Conservation (phyloP, 53 echinoderm and acorn worm genomes). For the Pentamera pediparva region DNA sequence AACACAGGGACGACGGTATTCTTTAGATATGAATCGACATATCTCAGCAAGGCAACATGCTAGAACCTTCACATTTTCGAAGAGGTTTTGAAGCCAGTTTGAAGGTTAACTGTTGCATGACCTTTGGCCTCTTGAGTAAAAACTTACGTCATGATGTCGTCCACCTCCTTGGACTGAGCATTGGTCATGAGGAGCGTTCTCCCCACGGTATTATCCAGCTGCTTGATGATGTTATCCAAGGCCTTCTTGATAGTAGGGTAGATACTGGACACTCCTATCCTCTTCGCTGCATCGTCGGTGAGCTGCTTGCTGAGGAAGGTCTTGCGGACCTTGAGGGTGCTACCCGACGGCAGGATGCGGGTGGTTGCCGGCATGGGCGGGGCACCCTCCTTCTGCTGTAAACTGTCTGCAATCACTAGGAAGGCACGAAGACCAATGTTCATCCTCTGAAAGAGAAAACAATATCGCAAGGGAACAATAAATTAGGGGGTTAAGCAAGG, state of each 20-base stretch:
- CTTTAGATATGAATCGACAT: no score
- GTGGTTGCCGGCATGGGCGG: constrained; percentile 98
- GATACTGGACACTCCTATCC: constrained; percentile 76
- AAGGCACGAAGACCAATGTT: constrained; percentile 97
- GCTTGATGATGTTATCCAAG: constrained; percentile 70
- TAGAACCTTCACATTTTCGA: no score
- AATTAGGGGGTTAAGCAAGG: no score
- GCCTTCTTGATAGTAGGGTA: constrained; percentile 84
- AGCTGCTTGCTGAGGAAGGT: constrained; percentile 96
- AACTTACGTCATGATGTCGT: constrained; percentile 99
- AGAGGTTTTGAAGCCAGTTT: no score
- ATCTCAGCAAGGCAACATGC: no score
- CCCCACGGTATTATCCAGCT: constrained; percentile 76
- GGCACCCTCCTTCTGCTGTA: constrained; percentile 89
- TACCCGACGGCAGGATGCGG: constrained; percentile 98
- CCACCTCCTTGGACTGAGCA: constrained; percentile 95
- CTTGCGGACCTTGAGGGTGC: constrained; percentile 89
- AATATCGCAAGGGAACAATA: not conserved
- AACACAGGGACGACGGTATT: no score
- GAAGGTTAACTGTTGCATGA: no score
- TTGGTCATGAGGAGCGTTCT: constrained; percentile 95
- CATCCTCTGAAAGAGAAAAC: constrained; percentile 67
- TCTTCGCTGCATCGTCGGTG: constrained; percentile 88
- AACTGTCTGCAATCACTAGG: constrained; percentile 92
- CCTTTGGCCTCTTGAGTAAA: no score